Percentiles rank a stretch among this genome's conserved stretches.
Conservation (phyloP, 2,113 vertebrate genomes). For the Serilophus lunatus region DNA sequence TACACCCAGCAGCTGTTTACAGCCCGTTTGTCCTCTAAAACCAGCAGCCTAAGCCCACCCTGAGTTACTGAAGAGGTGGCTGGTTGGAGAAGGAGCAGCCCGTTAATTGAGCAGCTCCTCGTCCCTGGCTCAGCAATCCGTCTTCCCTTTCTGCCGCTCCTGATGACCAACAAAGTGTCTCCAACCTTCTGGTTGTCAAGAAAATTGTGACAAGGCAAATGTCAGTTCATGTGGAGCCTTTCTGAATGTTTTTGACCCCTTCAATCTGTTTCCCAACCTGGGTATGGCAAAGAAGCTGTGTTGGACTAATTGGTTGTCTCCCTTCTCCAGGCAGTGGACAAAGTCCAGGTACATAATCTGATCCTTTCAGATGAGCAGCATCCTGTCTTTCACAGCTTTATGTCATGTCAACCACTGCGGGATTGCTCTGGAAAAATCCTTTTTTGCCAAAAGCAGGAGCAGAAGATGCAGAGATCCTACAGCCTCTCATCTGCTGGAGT, state of each 20-base stretch:
- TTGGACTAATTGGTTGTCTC: conserved; percentile 52
- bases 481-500: neutral
- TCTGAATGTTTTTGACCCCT: conserved; percentile 44
- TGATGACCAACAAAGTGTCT: conserved; percentile 23
- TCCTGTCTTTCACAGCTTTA: neutral
- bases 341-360: neutral
- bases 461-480: neutral
- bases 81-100: neutral
- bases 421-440: neutral
- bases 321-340: conserved; percentile 9
- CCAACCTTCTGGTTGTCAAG: conserved; percentile 50
- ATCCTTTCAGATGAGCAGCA: neutral
- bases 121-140: neutral
- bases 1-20: neutral
- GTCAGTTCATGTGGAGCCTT: conserved; percentile 53
- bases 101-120: neutral
- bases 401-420: neutral
- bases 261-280: conserved; percentile 57
- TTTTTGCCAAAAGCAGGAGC: neutral
- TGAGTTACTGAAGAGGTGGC: neutral
- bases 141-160: neutral
- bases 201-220: conserved; percentile 53
- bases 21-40: neutral
- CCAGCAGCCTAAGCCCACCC: neutral
- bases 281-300: conserved; percentile 35